phyloP scores from a whole-genome alignment of 2,888 invertebrate genomes.

The Smittia sp. region DNA sequence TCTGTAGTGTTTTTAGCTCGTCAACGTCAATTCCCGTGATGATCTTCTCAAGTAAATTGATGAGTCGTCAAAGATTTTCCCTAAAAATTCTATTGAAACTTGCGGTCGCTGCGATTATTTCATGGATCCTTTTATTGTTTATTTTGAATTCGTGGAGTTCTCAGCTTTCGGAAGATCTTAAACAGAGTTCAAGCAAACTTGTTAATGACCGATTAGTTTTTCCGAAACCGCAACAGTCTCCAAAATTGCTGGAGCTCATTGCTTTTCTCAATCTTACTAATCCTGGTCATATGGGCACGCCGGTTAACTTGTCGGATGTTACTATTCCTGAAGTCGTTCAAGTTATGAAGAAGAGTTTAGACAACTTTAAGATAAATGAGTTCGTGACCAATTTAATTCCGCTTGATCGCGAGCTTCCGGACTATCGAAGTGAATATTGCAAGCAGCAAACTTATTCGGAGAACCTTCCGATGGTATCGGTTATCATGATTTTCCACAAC shows the following conservation, averaged over 20 bases:
- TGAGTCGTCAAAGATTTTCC: too few relatives aligned
- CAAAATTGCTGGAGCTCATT: background rate
- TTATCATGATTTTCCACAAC: constrained; percentile 40
- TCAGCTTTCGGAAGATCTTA: too few relatives aligned
- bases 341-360: constrained; percentile 31
- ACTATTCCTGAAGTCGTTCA: background rate
- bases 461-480: constrained; percentile 22
- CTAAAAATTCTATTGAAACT: too few relatives aligned
- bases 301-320: background rate
- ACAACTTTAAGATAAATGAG: constrained; percentile 27
- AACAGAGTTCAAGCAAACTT: too few relatives aligned
- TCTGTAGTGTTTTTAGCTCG: too few relatives aligned
- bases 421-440: constrained; percentile 7
- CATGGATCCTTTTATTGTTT: too few relatives aligned
- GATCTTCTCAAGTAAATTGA: too few relatives aligned
- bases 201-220: too few relatives aligned
- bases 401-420: constrained; percentile 33
- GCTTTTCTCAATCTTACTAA: background rate
- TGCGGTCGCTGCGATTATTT: too few relatives aligned
- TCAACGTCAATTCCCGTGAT: too few relatives aligned
- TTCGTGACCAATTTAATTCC: constrained; percentile 35
- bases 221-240: background rate
- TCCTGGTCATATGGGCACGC: constrained; percentile 33
- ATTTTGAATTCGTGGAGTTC: too few relatives aligned
- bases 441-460: background rate